Evolutionary conservation across 2,113 vertebrate genomes (phyloP).

Genomic region (Psittacula cyanocephala): DNA sequence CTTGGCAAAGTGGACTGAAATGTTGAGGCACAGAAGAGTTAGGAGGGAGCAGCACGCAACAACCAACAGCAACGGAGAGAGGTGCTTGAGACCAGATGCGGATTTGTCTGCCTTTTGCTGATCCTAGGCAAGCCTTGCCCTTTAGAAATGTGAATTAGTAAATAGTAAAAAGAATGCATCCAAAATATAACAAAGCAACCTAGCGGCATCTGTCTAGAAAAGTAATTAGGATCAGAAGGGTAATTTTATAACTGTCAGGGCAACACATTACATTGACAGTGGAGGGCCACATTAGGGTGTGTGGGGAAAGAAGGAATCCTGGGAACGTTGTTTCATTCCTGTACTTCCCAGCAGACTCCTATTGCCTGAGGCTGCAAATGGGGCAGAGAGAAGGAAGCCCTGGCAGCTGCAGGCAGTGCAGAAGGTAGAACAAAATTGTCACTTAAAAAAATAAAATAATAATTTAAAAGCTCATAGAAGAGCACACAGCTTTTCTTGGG

Average conservation of each 20-base stretch:
- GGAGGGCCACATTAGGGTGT: not conserved
- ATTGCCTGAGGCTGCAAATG: not conserved
- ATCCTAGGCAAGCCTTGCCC: not conserved
- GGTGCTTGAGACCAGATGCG: not conserved
- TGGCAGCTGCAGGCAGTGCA: not conserved
- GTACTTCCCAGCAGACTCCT: not conserved
- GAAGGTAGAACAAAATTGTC: not conserved
- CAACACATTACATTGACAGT: not conserved
- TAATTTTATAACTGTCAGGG: not conserved
- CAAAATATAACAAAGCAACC: not conserved
- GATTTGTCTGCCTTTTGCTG: not conserved
- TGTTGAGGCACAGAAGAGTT: not conserved
- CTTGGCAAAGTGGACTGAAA: slow-evolving; percentile 45
- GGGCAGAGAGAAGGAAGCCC: not conserved
- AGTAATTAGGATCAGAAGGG: not conserved
- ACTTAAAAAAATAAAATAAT: not conserved
- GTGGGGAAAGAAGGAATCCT: not conserved
- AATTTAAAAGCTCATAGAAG: not conserved
- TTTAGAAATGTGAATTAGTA: not conserved
- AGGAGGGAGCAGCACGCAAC: not conserved
- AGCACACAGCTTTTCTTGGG: not conserved
- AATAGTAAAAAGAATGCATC: not conserved
- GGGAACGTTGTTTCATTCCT: not conserved
- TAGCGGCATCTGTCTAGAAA: not conserved
- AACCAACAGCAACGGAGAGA: not conserved